Evolutionary conservation across 2,797 vertebrate genomes (phyloP).

Genomic region (Lithobates pipiens): DNA sequence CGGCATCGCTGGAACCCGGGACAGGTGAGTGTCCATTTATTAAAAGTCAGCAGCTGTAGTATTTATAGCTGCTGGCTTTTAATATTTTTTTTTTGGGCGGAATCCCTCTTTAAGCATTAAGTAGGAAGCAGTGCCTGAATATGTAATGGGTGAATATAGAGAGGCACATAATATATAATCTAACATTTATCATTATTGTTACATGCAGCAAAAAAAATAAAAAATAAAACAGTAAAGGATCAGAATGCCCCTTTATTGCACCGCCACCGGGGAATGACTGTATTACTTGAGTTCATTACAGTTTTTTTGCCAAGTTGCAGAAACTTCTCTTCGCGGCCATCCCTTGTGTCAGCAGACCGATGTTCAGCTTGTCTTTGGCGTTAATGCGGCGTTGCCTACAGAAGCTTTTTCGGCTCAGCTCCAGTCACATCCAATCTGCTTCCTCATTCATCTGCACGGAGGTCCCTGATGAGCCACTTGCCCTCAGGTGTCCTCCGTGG

Average conservation of each 20-base stretch:
- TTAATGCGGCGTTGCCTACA: constrained; percentile 8
- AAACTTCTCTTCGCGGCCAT: background rate
- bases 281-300: background rate
- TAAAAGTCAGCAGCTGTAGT: no score
- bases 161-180: no score
- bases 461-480: constrained; percentile 52
- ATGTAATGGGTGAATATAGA: no score
- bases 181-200: no score
- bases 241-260: background rate
- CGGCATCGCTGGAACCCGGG: no score
- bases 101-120: no score
- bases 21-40: no score
- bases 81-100: no score
- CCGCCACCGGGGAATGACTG: background rate
- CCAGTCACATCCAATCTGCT: constrained; percentile 54
- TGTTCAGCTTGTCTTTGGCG: background rate
- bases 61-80: no score
- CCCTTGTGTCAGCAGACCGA: background rate
- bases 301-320: background rate
- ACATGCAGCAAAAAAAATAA: no score
- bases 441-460: constrained; percentile 47
- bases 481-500: constrained; percentile 42
- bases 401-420: constrained; percentile 2
- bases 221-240: no score
- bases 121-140: no score